Evolutionary conservation across 1,140 invertebrate species (phyloP), one percentile per base, ranked within the genome.

Genomic region (Ericerus pela): DNA sequence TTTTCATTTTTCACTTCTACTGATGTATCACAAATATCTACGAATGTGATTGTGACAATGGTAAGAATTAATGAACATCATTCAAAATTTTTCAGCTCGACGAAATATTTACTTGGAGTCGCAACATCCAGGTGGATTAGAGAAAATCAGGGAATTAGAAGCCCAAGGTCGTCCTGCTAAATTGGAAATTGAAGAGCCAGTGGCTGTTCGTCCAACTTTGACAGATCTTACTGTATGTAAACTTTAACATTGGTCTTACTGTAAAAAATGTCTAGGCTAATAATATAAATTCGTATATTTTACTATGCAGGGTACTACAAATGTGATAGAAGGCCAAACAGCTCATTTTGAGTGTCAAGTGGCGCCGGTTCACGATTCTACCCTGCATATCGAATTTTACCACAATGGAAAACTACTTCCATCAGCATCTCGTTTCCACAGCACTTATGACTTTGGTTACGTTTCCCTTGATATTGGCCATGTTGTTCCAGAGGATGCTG

Each of bases 361-460:
- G 30, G 87, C 90, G 66, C 91, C 91, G 18, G 77, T 92, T 31
- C 86, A 92, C 61, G 91, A 95, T 75, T 81, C 88, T 1, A 92
- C 88, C 67, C 70, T 95, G 56, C 77, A 85, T 55, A 85, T 94
- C 59, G 88, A 94, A 71, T 92, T 91, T 73, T 92, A 83, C 64
- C 87, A 91, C 62, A 89, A 93, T 67, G 88, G 85, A 56, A 88
- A 90, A 70, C 83, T 86, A 28, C 70, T 93, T 61, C 82, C 82
- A 66, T 87, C 85, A 60, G 87, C 85, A 38, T 80, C 87, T 41
- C 77, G 88, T 62, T 91, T 88, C 79, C 89, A 93, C 69, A 88
- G 89, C 60, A 92, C 89, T 43, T 89, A 90, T 65, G 92, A 96
- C 70, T 96, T 96, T 73, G 92, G 92, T 62, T 96, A 94, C 62